A percentile compares a stretch with the other conserved stretches of the same genome.
phyloP scores from a whole-genome alignment of 2,113 vertebrate species.

The Psittacus erithacus region DNA sequence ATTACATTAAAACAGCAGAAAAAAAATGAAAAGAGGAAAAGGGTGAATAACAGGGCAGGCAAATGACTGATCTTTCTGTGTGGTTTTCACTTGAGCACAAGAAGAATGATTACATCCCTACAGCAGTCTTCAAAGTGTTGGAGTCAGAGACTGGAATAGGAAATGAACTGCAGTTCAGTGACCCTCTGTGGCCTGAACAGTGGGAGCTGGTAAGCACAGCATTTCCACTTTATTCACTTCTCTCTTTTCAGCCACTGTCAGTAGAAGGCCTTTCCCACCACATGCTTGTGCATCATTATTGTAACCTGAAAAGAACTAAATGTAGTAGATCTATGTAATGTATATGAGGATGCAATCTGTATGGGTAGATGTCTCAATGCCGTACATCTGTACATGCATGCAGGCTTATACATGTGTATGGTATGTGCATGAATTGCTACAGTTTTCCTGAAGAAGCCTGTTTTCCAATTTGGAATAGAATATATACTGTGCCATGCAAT shows the following conservation, averaged over 20 bases:
- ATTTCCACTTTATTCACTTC: conserved; percentile 68
- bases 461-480: conserved; percentile 13
- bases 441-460: neutral
- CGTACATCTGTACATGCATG: neutral
- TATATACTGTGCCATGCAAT: neutral
- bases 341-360: neutral
- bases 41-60: conserved; percentile 40
- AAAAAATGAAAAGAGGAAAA: conserved; percentile 46
- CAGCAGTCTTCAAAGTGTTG: conserved; percentile 68
- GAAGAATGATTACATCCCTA: conserved; percentile 70
- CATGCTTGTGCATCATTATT: neutral
- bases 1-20: conserved; percentile 26
- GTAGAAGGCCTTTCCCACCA: conserved; percentile 16
- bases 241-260: conserved; percentile 35
- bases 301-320: conserved; percentile 36
- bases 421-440: neutral
- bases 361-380: neutral
- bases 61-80: conserved; percentile 63
- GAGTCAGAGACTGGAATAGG: conserved; percentile 65
- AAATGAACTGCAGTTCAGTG: conserved; percentile 74
- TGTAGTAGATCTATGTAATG: neutral
- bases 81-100: conserved; percentile 47
- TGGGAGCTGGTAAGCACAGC: conserved; percentile 69
- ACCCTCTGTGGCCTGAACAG: conserved; percentile 69
- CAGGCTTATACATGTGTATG: neutral